phyloP scores from a whole-genome alignment of 2,113 vertebrate species.

The Elephantulus edwardii region DNA sequence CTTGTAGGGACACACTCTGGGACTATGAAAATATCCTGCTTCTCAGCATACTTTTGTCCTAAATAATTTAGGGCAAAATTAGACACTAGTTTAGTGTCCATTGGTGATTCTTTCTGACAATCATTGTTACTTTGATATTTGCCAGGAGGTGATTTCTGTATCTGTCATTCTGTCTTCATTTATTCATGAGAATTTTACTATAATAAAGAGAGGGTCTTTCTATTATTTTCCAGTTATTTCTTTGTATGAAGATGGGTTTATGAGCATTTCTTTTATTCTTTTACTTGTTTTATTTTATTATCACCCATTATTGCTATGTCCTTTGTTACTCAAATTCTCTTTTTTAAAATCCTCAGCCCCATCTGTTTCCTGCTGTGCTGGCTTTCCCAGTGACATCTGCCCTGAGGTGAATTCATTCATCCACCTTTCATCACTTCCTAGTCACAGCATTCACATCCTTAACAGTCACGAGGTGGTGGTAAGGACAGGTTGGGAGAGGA shows the following conservation, averaged over 20 bases:
- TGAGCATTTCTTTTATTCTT: neutral
- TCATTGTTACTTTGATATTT: neutral
- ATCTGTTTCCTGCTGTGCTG: constrained; percentile 47
- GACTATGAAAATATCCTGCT: neutral
- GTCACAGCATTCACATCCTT: no score
- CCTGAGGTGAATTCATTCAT: neutral
- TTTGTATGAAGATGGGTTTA: neutral
- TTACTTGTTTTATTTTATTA: no score
- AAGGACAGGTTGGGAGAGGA: neutral
- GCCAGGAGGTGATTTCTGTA: neutral
- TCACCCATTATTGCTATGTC: neutral
- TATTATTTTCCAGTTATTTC: neutral
- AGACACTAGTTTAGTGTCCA: no score
- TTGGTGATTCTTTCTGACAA: neutral
- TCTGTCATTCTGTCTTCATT: neutral
- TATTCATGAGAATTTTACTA: neutral
- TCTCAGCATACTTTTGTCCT: neutral
- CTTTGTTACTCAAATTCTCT: neutral
- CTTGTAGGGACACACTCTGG: neutral
- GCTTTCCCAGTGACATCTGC: neutral
- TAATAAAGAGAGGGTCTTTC: neutral
- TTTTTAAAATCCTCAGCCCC: constrained; percentile 15
- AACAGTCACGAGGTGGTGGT: neutral
- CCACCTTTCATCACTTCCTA: neutral
- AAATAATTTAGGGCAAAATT: no score